phyloP scores from a whole-genome alignment of 2,797 vertebrate genomes.

The Lithobates pipiens region DNA sequence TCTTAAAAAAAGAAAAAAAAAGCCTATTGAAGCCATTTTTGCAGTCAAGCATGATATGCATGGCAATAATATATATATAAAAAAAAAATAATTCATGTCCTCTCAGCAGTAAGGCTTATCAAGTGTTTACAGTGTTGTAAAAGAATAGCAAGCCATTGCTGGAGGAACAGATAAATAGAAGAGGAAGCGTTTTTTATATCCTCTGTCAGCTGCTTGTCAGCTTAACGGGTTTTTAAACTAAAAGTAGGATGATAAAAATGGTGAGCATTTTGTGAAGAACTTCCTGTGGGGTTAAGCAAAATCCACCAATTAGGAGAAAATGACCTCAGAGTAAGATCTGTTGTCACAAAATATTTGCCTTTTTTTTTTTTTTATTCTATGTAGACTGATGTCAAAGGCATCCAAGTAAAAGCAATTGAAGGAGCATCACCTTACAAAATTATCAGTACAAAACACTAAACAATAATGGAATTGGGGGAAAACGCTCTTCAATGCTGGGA shows the following conservation, averaged over 20 bases:
- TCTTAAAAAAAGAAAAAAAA: too few species aligned
- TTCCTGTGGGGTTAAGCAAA: constrained; percentile 3
- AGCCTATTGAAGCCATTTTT: too few species aligned
- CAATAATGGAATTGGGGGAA: too few species aligned
- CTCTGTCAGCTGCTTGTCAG: constrained; percentile 2
- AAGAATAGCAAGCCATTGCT: background rate
- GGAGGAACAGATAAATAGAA: constrained; percentile 1
- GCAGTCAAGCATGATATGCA: too few species aligned
- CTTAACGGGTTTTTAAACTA: constrained; percentile 7
- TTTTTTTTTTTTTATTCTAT: too few species aligned
- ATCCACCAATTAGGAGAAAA: background rate
- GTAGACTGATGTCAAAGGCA: too few species aligned
- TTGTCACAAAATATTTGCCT: too few species aligned
- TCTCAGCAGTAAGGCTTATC: constrained; percentile 1
- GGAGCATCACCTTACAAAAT: too few species aligned
- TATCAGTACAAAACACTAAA: too few species aligned
- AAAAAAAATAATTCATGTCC: background rate
- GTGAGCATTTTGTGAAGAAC: background rate
- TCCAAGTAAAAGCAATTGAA: too few species aligned
- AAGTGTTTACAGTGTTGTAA: background rate
- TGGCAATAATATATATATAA: too few species aligned
- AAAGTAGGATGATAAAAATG: background rate
- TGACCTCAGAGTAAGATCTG: background rate
- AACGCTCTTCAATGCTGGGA: too few species aligned
- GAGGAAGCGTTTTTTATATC: constrained; percentile 21